phyloP scores from a whole-genome alignment of 2,797 vertebrate species.

The Cossypha dichroa region DNA sequence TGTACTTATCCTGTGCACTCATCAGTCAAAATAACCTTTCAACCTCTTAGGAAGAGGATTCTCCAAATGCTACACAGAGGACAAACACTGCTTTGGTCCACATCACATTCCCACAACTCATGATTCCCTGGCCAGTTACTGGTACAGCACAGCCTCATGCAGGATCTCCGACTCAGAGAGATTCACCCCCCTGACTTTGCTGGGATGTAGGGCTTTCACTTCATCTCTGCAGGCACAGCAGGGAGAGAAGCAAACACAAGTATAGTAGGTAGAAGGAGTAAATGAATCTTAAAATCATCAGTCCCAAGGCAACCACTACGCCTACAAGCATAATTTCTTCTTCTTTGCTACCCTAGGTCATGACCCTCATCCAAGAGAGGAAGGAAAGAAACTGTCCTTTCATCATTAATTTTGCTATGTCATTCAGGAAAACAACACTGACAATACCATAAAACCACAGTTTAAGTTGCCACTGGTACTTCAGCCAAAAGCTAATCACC shows the following conservation, averaged over 20 bases:
- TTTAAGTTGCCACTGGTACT: conserved; percentile 30
- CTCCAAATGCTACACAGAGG: not conserved
- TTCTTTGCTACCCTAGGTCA: conserved; percentile 37
- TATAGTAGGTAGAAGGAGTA: not conserved
- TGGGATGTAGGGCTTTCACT: not conserved
- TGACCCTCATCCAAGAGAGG: conserved; percentile 42
- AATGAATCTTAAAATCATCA: conserved; percentile 36
- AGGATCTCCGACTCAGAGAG: not conserved
- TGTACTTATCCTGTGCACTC: not conserved
- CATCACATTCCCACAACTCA: not conserved
- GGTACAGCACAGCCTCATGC: rapidly evolving
- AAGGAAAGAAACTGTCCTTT: conserved; percentile 63
- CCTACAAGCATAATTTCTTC: conserved; percentile 51
- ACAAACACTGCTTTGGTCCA: not conserved
- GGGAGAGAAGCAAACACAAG: not conserved
- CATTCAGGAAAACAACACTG: conserved; percentile 46
- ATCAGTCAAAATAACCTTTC: not conserved
- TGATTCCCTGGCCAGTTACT: not conserved
- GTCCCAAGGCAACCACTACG: conserved; percentile 43
- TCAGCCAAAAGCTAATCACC: conserved; percentile 48
- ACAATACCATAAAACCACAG: conserved; percentile 50
- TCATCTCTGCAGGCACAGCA: not conserved
- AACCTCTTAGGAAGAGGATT: not conserved
- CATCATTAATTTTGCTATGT: conserved; percentile 41
- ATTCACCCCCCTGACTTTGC: not conserved